Conservation (phyloP, 1,140 invertebrate genomes). For the Nomia melanderi region DNA sequence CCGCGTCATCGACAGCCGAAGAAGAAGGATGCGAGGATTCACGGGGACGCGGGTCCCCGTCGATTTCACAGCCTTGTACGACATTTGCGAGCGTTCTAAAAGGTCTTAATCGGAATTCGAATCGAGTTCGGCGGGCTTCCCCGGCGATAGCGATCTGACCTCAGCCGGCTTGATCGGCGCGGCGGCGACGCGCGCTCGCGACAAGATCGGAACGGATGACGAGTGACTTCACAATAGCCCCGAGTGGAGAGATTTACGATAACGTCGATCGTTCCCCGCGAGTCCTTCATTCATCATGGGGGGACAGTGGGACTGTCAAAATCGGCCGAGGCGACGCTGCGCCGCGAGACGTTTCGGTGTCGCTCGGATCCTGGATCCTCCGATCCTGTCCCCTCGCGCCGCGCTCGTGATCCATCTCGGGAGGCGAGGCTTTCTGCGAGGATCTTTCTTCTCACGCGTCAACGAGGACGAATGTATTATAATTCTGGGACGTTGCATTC, state of each 20-base stretch:
- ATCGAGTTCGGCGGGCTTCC: conserved; percentile 35
- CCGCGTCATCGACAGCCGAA: background rate
- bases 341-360: conserved; percentile 37
- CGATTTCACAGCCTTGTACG: conserved; percentile 29
- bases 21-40: background rate
- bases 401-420: conserved; percentile 9
- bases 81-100: conserved; percentile 35
- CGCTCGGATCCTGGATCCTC: conserved; percentile 16
- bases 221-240: conserved; percentile 62
- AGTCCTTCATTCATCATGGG: conserved; percentile 63
- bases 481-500: too few species aligned
- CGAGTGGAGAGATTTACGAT: conserved; percentile 57
- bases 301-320: conserved; percentile 54
- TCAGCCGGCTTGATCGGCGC: conserved; percentile 58
- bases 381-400: background rate
- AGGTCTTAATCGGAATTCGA: conserved; percentile 54
- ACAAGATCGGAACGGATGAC: conserved; percentile 52
- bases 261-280: conserved; percentile 65
- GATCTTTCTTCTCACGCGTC: background rate
- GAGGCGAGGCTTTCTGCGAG: background rate
- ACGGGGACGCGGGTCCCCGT: background rate
- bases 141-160: conserved; percentile 64
- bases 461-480: too few species aligned
- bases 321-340: conserved; percentile 32
- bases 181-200: conserved; percentile 10